Conservation (phyloP, 2,888 invertebrate genomes). For the Balanococcus diminutus region DNA sequence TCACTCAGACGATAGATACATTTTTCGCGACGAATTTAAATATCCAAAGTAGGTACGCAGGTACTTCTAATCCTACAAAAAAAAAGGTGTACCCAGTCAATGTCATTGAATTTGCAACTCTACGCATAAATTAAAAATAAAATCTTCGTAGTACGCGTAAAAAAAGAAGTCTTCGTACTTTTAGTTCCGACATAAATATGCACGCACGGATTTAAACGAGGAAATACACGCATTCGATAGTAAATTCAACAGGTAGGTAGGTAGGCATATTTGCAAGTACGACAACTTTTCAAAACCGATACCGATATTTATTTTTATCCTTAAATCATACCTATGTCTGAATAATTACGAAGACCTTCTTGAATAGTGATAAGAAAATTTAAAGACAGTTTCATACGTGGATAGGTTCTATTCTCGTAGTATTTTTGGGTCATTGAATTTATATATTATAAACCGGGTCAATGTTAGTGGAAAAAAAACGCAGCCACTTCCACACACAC, state of each 20-base stretch:
- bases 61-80: not conserved
- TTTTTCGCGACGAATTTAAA: not conserved
- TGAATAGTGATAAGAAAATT: constrained; percentile 15
- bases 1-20: not conserved
- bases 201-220: not conserved
- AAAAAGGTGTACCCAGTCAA: not conserved
- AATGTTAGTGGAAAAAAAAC: constrained; percentile 33
- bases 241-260: not conserved
- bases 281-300: constrained; percentile 27
- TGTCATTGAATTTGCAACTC: not conserved
- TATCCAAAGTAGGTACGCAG: too few species aligned
- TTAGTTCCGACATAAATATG: not conserved
- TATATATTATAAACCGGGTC: constrained; percentile 33
- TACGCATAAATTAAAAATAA: not conserved
- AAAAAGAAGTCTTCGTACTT: not conserved
- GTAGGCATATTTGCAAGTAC: not conserved
- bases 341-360: constrained; percentile 42
- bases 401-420: not conserved
- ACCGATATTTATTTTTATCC: not conserved
- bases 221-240: not conserved
- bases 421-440: constrained; percentile 47
- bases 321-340: not conserved
- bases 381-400: not conserved
- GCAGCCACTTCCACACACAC: not conserved
- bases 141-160: not conserved